Evolutionary conservation across 2,797 vertebrate species (phyloP).

Genomic region (Lepilemur ruficaudatus): DNA sequence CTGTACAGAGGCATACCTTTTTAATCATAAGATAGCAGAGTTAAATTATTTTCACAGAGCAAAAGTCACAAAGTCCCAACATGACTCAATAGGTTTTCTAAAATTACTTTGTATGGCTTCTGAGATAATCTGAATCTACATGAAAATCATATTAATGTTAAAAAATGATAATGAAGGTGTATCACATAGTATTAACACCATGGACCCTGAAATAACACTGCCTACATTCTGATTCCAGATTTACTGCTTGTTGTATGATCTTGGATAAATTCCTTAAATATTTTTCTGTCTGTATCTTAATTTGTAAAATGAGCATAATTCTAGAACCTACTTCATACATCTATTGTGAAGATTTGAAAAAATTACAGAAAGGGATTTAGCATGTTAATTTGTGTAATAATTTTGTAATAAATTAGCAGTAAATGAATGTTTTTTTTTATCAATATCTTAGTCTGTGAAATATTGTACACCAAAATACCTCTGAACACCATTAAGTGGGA

Average conservation of each 20-base stretch:
- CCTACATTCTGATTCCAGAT: background rate
- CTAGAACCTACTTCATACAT: background rate
- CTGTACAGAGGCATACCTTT: background rate
- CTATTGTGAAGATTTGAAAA: background rate
- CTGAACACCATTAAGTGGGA: background rate
- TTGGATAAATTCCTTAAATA: background rate
- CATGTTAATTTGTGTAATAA: background rate
- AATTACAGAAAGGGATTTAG: background rate
- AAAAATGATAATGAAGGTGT: background rate
- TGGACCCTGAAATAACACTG: background rate
- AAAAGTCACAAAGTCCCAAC: background rate
- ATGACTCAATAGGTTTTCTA: background rate
- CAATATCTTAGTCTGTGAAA: background rate
- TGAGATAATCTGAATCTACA: background rate
- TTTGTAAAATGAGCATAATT: background rate
- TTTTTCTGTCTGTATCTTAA: background rate
- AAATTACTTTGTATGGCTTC: background rate
- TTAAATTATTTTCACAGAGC: conserved; percentile 4
- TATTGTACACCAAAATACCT: background rate
- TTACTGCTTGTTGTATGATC: background rate
- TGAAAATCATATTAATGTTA: background rate
- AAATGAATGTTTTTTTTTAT: conserved; percentile 1
- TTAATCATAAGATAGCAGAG: background rate
- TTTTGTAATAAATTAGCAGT: background rate
- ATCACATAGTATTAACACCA: background rate